Percentiles rank a stretch among this genome's conserved stretches.
Conservation (phyloP, 2,113 vertebrate genomes). For the Tricholaema leucomelas region DNA sequence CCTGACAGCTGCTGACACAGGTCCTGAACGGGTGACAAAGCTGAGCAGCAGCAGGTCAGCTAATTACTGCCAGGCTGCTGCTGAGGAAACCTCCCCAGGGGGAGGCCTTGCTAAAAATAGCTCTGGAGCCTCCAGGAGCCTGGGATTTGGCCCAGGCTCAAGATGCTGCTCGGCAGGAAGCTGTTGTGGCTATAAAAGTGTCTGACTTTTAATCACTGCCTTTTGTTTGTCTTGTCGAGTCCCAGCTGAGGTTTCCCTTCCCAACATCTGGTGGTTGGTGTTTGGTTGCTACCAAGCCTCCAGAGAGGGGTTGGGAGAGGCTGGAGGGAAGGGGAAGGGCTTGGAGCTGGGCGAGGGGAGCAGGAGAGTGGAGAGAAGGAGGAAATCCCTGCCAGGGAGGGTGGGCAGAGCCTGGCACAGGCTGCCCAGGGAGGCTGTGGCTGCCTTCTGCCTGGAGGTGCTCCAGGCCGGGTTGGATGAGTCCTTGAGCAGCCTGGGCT, state of each 20-base stretch:
- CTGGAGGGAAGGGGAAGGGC: no score
- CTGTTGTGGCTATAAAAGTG: slow-evolving; percentile 2
- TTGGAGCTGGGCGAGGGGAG: no score
- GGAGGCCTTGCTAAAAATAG: neutral
- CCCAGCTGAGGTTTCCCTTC: slow-evolving; percentile 12
- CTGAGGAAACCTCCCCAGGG: neutral
- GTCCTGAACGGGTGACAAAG: neutral
- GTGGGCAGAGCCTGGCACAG: no score
- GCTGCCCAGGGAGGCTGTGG: no score
- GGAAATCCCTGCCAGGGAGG: no score
- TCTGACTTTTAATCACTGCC: neutral
- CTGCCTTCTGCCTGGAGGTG: no score
- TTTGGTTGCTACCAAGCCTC: neutral
- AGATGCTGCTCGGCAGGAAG: slow-evolving; percentile 11
- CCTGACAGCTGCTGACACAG: neutral
- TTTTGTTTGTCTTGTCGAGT: slow-evolving; percentile 18
- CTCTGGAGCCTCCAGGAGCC: neutral
- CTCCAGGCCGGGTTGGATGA: no score
- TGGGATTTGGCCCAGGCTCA: neutral
- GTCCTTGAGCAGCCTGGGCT: no score
- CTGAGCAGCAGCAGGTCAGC: neutral
- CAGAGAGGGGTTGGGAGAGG: no score
- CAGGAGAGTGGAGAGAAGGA: no score
- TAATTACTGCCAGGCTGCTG: neutral
- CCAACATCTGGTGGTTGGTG: neutral